Percentiles rank a stretch among this genome's conserved stretches.
Evolutionary conservation across 2,797 vertebrate species (phyloP).

Genomic region (Gymnoscopelus microlampas): DNA sequence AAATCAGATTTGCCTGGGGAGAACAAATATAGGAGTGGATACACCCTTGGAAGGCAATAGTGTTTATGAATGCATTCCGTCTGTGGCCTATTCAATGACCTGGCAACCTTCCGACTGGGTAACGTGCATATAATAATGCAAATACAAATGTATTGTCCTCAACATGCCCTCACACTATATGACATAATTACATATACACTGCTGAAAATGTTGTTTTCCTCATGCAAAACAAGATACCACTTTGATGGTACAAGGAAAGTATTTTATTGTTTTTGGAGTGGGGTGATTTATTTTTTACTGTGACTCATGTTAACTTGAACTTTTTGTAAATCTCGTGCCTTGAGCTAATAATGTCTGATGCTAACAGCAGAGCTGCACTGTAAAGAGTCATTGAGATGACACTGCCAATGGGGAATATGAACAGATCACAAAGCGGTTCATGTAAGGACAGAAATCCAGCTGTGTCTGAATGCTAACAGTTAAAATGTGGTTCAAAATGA

Average conservation of each 20-base stretch:
- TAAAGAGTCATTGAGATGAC: slow-evolving; percentile 47
- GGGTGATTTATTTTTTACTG: slow-evolving; percentile 26
- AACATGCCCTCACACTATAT: slow-evolving; percentile 35
- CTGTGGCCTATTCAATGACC: slow-evolving; percentile 43
- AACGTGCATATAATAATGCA: slow-evolving; percentile 25
- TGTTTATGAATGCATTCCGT: slow-evolving; percentile 46
- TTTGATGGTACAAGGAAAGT: slow-evolving; percentile 51
- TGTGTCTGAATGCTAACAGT: slow-evolving; percentile 48
- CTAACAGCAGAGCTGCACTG: slow-evolving; percentile 50
- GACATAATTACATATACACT: slow-evolving; percentile 46
- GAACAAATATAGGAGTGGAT: slow-evolving; percentile 35
- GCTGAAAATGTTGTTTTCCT: slow-evolving; percentile 46
- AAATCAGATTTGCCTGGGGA: slow-evolving; percentile 37
- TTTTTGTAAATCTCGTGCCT: slow-evolving; percentile 38
- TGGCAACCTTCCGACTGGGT: slow-evolving; percentile 40
- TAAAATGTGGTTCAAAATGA: slow-evolving; percentile 39
- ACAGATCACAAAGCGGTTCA: slow-evolving; percentile 45
- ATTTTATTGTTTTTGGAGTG: slow-evolving; percentile 53
- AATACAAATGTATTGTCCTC: slow-evolving; percentile 31
- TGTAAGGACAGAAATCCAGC: slow-evolving; percentile 43
- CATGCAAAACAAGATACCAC: slow-evolving; percentile 26
- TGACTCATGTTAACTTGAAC: slow-evolving; percentile 54
- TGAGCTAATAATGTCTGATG: slow-evolving; percentile 43
- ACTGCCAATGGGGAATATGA: slow-evolving; percentile 55
- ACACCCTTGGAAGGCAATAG: slow-evolving; percentile 46